Evolutionary conservation across 2,888 invertebrate species (phyloP).

Genomic region (Diarsia rubi): DNA sequence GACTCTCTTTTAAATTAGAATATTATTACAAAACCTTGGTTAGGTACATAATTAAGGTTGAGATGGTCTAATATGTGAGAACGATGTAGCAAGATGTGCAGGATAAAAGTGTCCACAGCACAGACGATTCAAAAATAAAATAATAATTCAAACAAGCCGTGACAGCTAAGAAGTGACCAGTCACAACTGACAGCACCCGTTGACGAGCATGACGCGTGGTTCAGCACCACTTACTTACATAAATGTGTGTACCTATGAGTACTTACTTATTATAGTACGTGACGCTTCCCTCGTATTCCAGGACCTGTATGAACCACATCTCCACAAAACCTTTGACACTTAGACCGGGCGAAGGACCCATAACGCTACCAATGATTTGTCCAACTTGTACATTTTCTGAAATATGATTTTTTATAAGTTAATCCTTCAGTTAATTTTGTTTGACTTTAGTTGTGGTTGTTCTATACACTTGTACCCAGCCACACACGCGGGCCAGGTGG

Average conservation of each 20-base stretch:
- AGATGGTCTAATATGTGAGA: too few relatives aligned
- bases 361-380: constrained; percentile 82
- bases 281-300: constrained; percentile 79
- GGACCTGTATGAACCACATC: constrained; percentile 83
- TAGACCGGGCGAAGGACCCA: constrained; percentile 76
- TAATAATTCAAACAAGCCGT: too few relatives aligned
- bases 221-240: too few relatives aligned
- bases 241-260: neutral
- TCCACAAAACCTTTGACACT: constrained; percentile 82
- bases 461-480: neutral
- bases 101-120: too few relatives aligned
- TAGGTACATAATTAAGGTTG: too few relatives aligned
- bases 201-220: too few relatives aligned
- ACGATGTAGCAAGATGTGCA: too few relatives aligned
- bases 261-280: constrained; percentile 84
- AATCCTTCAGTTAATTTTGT: neutral
- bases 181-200: too few relatives aligned
- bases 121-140: too few relatives aligned
- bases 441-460: neutral
- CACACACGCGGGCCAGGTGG: neutral
- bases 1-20: too few relatives aligned
- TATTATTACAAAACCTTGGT: too few relatives aligned
- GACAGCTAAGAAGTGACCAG: too few relatives aligned
- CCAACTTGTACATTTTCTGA: constrained; percentile 79
- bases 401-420: constrained; percentile 43